Conservation (phyloP, 1,140 invertebrate genomes). For the Melitaea cinxia region DNA sequence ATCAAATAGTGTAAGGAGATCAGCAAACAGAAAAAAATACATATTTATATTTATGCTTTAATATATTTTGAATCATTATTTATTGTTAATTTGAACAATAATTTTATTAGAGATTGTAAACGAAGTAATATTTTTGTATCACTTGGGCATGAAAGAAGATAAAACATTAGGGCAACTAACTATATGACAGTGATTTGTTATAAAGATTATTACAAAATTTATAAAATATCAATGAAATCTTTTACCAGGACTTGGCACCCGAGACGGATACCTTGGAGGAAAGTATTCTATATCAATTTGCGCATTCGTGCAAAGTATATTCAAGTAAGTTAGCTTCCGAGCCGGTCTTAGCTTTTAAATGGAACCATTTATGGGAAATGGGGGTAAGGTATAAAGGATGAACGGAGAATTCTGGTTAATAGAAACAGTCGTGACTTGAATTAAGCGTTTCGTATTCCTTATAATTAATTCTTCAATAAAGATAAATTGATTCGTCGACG, state of each 20-base stretch:
- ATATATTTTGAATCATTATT: no score
- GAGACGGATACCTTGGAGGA: conserved; percentile 59
- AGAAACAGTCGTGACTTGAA: conserved; percentile 56
- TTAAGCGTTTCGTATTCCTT: conserved; percentile 38
- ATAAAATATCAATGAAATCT: conserved; percentile 26
- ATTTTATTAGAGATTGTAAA: no score
- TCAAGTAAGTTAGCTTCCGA: conserved; percentile 62
- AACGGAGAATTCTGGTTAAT: conserved; percentile 55
- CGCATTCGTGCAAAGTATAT: conserved; percentile 75
- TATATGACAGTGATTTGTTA: not conserved
- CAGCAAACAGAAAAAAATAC: no score
- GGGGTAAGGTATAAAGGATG: conserved; percentile 58
- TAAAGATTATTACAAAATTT: conserved; percentile 3
- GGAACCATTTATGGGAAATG: conserved; percentile 64
- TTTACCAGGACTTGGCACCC: conserved; percentile 43
- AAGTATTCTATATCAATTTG: conserved; percentile 78
- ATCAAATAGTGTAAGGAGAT: no score
- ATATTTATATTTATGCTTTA: no score
- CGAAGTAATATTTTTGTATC: no score
- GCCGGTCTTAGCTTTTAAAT: conserved; percentile 71
- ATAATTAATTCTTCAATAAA: conserved; percentile 34
- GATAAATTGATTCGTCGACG: conserved; percentile 23
- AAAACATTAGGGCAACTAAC: no score
- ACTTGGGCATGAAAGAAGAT: no score
- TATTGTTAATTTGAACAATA: no score